Base-by-base conservation (phyloP, 1,140 invertebrate genomes). In the Drosophila eugracilis region DNA sequence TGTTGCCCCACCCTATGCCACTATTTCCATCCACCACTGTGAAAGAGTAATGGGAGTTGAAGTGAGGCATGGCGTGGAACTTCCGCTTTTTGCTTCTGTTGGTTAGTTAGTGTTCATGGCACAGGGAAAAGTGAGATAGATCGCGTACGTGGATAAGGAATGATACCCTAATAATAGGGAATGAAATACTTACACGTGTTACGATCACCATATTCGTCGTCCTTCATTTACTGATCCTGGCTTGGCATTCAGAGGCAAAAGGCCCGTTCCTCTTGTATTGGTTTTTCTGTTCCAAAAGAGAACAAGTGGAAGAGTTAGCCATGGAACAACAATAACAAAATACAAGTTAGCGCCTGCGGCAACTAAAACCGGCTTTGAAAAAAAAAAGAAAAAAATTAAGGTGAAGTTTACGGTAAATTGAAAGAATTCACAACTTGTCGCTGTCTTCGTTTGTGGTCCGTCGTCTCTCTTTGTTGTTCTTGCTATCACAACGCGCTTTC, bases 371-470 rank as follows among this genome's bases (percentile, higher is more conserved):
- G 79, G 67, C 72, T 65, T 48, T 67, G 54, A 21, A 74, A 63
- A 39, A 57, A 47, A 54, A 53, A 57, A 47, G 49, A 53, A 78
- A 50, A 71, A 84, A 86, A 89, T 90, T 90, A 91, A 91, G 89
- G 86, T 91, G 89, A 91, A 89, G 89, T 89, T 91, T 90, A 91
- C 89, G 89, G 89, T 91, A 91, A 91, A 91, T 89, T 90, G 71
- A 91, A 85, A 85, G 81, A 83, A 88, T 84, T 75, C 78, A 89
- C 75, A 89, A 78, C 66, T 76, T 79, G 75, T 69, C 66, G 71
- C 39, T 69, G 55, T 65, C 78, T 50, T 55, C 42, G 45, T 67
- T 55, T 48, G 58, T 49, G 48, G 45, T 73, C 42, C 45, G 42
- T 28, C 37, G 14, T 60, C 55, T 52, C 47, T 45, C 57, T 49